Percentiles rank a stretch among this genome's conserved stretches.
Evolutionary conservation across 2,888 invertebrate genomes (phyloP).

Genomic region (Cheilosia vernalis): DNA sequence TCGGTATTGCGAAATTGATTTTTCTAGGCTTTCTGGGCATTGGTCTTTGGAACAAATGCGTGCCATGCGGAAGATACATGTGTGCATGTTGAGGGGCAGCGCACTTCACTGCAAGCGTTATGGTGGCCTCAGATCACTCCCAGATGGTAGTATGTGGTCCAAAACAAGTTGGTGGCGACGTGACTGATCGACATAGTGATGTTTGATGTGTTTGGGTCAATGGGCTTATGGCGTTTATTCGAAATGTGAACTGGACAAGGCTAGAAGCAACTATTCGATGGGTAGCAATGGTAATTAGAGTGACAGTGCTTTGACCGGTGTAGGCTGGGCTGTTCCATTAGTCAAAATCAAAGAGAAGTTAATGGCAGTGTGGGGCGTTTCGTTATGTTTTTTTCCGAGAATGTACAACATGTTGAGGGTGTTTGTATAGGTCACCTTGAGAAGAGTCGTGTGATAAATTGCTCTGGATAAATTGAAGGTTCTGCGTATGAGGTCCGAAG

Average conservation of each 20-base stretch:
- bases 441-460: neutral
- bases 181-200: neutral
- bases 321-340: neutral
- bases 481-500: neutral
- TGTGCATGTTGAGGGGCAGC: neutral
- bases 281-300: neutral
- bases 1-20: neutral
- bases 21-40: constrained; percentile 23
- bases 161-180: neutral
- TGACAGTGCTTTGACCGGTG: neutral
- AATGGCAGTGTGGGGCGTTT: neutral
- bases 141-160: neutral
- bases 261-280: neutral
- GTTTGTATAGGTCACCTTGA: neutral
- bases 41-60: neutral
- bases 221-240: neutral
- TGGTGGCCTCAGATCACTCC: neutral
- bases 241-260: neutral
- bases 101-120: neutral
- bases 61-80: constrained; percentile 8
- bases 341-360: neutral
- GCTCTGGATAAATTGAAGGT: neutral
- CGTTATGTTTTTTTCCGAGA: neutral
- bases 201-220: neutral
- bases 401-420: neutral